Evolutionary conservation across 2,113 vertebrate species (phyloP).

Genomic region (Lycaon pictus): DNA sequence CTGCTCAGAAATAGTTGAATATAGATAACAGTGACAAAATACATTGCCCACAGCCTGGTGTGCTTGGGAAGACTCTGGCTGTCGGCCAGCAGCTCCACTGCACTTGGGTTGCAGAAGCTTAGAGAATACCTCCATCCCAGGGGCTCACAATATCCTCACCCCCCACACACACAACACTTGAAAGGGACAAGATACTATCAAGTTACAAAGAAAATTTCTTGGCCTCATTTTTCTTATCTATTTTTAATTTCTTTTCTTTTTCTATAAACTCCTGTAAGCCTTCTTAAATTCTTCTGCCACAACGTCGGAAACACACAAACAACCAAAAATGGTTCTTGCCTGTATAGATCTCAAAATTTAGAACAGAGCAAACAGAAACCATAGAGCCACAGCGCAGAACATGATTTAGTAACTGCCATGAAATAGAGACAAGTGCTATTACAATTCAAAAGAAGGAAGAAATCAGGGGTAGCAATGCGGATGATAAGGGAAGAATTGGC

Average conservation of each 20-base stretch:
- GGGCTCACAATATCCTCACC: not conserved
- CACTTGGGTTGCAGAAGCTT: not conserved
- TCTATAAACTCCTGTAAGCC: not conserved
- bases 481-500: not conserved
- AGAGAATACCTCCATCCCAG: not conserved
- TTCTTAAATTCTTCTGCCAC: not conserved
- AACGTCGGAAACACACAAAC: not conserved
- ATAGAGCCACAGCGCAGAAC: not conserved
- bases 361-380: not conserved
- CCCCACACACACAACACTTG: not conserved
- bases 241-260: slow-evolving; percentile 38
- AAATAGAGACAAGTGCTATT: not conserved
- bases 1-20: not conserved
- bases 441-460: not conserved
- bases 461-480: not conserved
- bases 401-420: fast-evolving
- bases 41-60: not conserved
- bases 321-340: not conserved
- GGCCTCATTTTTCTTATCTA: not conserved
- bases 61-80: not conserved
- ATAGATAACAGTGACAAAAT: not conserved
- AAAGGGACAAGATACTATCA: not conserved
- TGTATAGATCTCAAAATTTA: not conserved
- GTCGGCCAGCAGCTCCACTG: not conserved
- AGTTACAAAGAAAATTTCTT: not conserved